Base-by-base conservation (phyloP, 2,888 invertebrate species). In the Malthinus flaveolus region DNA sequence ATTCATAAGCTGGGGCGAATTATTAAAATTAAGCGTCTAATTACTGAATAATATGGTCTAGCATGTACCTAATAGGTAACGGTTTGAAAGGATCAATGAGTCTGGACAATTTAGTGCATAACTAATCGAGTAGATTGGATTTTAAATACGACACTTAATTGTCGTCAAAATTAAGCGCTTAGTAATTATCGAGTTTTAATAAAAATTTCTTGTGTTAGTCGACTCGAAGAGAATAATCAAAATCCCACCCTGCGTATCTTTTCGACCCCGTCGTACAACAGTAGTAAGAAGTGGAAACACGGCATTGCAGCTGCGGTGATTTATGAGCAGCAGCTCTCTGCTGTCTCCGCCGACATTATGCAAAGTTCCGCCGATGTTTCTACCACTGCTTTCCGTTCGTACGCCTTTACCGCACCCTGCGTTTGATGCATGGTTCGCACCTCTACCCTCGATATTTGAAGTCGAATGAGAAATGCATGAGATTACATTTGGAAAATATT, bases 291-390 rank as follows among this genome's bases (percentile, higher is more conserved):
- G 61, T 61, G 57, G 57, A 49, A 61, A 61, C 61, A 57, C 61
- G 57, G 61, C 61, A 61, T 57, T 61, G 70, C 72, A 71, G 71
- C 72, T 68, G 72, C 65, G 68, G 70, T 77, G 77, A 78, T 78
- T 78, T 78, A 78, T 78, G 73, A 71, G 69, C 73, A 70, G 72
- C 76, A 76, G 75, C 73, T 74, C 72, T 73, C 69, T 71, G 75
- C 76, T 76, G 77, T 78, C 77, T 78, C 74, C 77, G 74, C 68
- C 75, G 76, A 78, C 78, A 78, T 78, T 78, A 78, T 78, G 78
- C 78, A 78, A 78, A 78, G 76, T 77, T 76, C 73, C 76, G 72
- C 70, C 71, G 73, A 71, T 72, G 74, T 74, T 74, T 74, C 74
- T 72, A 71, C 70, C 68, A 71, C 72, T 71, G 70, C 67, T 69